A percentile compares a stretch with the other conserved stretches of the same genome.
Evolutionary conservation across 2,797 vertebrate species (phyloP).

Genomic region (Falco peregrinus): DNA sequence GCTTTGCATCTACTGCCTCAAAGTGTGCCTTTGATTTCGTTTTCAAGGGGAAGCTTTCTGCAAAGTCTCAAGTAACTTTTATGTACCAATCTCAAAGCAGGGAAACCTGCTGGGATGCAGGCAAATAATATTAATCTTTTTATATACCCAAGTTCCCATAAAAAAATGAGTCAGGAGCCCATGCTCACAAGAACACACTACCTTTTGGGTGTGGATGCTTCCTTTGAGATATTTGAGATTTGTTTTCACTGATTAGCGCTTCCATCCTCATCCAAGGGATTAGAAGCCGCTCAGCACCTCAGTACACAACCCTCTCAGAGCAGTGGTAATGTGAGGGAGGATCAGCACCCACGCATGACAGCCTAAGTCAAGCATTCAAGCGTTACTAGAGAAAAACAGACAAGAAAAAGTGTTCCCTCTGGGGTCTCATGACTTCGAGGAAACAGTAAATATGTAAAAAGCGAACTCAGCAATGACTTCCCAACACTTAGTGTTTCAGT

Average conservation of each 20-base stretch:
- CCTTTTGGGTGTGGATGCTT: accelerated
- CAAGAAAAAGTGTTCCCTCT: background rate
- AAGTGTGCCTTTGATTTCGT: background rate
- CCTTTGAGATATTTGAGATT: background rate
- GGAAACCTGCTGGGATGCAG: background rate
- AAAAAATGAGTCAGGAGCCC: background rate
- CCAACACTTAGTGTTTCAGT: background rate
- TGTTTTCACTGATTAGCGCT: background rate
- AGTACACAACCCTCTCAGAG: accelerated
- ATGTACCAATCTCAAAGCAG: background rate
- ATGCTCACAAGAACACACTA: background rate
- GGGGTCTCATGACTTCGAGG: background rate
- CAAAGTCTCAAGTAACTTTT: background rate
- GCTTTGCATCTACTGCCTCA: background rate
- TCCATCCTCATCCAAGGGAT: background rate
- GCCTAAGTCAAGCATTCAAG: background rate
- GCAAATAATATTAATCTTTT: background rate
- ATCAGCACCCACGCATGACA: accelerated
- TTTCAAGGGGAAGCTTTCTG: background rate
- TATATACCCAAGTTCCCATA: background rate
- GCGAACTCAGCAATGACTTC: background rate
- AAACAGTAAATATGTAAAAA: background rate
- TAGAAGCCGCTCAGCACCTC: background rate
- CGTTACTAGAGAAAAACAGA: background rate
- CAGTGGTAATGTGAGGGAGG: background rate